Percentiles rank a stretch among this genome's conserved stretches.
phyloP scores from a whole-genome alignment of 1,140 invertebrate species.

The Caenorhabditis remanei region DNA sequence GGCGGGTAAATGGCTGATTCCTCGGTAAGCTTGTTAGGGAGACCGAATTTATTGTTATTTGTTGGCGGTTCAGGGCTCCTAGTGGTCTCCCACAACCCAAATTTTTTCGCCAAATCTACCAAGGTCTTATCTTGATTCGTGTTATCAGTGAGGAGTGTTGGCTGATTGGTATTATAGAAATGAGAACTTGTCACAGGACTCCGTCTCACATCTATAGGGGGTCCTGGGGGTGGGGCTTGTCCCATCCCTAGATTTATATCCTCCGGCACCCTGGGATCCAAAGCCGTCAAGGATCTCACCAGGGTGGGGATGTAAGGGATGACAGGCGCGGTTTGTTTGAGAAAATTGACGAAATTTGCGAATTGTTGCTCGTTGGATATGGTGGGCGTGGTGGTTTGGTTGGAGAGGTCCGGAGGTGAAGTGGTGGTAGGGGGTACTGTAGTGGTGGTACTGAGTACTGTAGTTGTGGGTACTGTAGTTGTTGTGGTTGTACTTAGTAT shows the following conservation, averaged over 20 bases:
- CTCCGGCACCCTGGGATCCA: slow-evolving; percentile 45
- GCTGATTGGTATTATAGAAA: slow-evolving; percentile 32
- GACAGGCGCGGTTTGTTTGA: slow-evolving; percentile 63
- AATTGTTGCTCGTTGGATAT: slow-evolving; percentile 60
- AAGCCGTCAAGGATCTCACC: slow-evolving; percentile 54
- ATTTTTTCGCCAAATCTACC: slow-evolving; percentile 4
- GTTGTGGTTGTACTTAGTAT: not conserved
- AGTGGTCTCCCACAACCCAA: not conserved
- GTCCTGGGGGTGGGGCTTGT: not conserved
- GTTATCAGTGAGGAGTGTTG: not conserved
- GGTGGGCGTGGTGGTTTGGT: not conserved
- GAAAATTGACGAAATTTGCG: slow-evolving; percentile 63
- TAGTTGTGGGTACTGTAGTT: not conserved
- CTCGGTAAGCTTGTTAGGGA: slow-evolving; percentile 2
- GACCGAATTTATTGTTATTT: not conserved
- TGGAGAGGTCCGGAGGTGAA: not conserved
- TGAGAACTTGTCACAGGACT: slow-evolving; percentile 14
- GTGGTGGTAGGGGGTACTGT: not conserved
- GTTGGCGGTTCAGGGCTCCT: not conserved
- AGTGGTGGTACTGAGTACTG: not conserved
- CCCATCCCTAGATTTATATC: not conserved
- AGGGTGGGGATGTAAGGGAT: slow-evolving; percentile 65
- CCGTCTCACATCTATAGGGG: slow-evolving; percentile 9
- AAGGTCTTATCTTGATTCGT: slow-evolving; percentile 10
- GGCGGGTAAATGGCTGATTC: slow-evolving; percentile 17